Base-by-base conservation (phyloP, 2,113 vertebrate species). In the Clarias macrocephalus region DNA sequence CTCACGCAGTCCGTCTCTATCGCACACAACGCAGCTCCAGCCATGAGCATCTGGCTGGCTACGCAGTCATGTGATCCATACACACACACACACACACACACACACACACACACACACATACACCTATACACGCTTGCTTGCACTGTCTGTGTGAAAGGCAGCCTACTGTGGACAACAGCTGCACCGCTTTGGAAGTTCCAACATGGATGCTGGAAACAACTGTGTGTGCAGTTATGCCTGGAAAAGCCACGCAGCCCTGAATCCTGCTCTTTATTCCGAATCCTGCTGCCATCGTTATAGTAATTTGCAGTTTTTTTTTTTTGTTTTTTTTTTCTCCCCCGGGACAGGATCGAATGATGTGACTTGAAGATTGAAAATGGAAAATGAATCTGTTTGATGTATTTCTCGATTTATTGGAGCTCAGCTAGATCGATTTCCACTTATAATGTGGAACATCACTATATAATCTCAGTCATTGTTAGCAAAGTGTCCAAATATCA, bases 1-100 rank as follows among this genome's bases (percentile, higher is more conserved):
- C 80, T 88, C 86, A 81, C 80, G 72, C 88, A 87, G 83, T 89
- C 75, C 70, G 54, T 81, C 77, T 86, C n/a, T 57, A 86, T 80
- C 77, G 19, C 77, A 81, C 65, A 81, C 77, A 85, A 57, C 12
- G 77, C 75, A 66, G n/a, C 85, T 70, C 77, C 54, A 70, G 77
- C 76, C 84, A 75, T 54, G 33, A 86, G 52, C 62, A 80, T 86
- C 85, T 62, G 48, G 59, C 73, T 33, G 59, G 59, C 16, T 77
- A 19, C 11, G 57, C 37, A 76, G 37, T n/a, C 72, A 63, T 52
- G 84, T 77, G 84, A 85, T 54, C 68, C 37, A 57, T 21, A 65
- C 59, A 7, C 80, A 7, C 57, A 59, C 9, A 33, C 54, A 33
- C 79, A 30, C 79, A 62, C n/a, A 60, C 42, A 48, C 70, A 63